Percentiles rank a stretch among this genome's conserved stretches.
Evolutionary conservation across 2,797 vertebrate species (phyloP).

Genomic region (Oryzias dopingdopingensis): DNA sequence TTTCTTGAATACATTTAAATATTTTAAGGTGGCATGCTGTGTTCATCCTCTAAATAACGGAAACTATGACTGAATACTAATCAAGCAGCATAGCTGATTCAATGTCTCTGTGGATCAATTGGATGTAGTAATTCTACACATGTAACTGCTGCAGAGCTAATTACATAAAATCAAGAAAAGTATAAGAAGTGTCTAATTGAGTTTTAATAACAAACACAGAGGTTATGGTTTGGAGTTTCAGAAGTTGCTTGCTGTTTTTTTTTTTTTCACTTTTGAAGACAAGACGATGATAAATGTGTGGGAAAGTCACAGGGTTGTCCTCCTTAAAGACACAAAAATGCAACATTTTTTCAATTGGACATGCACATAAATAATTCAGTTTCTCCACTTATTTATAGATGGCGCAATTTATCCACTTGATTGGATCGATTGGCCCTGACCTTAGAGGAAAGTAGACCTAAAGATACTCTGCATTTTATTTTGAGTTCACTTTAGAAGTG

Average conservation of each 20-base stretch:
- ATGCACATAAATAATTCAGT: constrained; percentile 45
- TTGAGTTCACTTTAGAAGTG: neutral
- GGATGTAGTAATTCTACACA: neutral
- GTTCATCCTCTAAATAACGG: constrained; percentile 19
- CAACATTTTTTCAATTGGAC: constrained; percentile 22
- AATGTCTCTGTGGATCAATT: neutral
- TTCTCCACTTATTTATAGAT: constrained; percentile 41
- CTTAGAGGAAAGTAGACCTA: constrained; percentile 13
- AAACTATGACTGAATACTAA: constrained; percentile 19
- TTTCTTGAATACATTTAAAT: constrained; percentile 54
- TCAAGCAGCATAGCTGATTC: neutral
- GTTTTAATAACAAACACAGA: neutral
- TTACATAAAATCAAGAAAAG: neutral
- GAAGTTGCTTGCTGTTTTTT: neutral
- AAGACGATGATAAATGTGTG: neutral
- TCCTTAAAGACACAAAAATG: constrained; percentile 11
- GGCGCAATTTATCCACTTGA: constrained; percentile 37
- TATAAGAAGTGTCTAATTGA: neutral
- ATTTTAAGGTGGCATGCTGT: constrained; percentile 28
- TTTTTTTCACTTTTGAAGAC: neutral
- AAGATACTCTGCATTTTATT: constrained; percentile 5
- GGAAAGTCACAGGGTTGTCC: constrained; percentile 9
- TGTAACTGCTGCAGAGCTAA: neutral
- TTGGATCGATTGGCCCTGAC: constrained; percentile 36
- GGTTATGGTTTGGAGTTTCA: neutral